Evolutionary conservation across 1,140 invertebrate species (phyloP).

Genomic region (Drosophila mauritiana): DNA sequence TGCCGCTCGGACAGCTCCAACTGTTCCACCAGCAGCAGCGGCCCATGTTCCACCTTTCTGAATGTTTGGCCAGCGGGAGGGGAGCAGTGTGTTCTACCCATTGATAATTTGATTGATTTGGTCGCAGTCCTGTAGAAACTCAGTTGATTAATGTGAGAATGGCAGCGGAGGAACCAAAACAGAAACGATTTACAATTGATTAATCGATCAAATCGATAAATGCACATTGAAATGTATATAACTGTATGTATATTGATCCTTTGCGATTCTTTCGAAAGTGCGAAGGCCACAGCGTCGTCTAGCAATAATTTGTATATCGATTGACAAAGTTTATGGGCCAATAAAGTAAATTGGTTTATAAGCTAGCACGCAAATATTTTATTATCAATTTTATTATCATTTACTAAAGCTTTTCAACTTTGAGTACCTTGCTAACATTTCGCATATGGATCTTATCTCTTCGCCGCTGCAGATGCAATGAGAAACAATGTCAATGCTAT

Average conservation of each 20-base stretch:
- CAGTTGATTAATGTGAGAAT: constrained; percentile 39
- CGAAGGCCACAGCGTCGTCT: no score
- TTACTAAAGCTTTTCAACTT: no score
- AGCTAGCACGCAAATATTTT: no score
- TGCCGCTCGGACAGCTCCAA: constrained; percentile 59
- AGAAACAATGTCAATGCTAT: constrained; percentile 65
- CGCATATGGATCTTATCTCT: background rate
- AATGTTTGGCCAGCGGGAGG: constrained; percentile 2
- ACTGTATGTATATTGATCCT: background rate
- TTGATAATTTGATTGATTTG: constrained; percentile 61
- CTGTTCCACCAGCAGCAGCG: background rate
- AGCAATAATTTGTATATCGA: no score
- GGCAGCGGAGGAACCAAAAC: background rate
- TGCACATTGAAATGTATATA: background rate
- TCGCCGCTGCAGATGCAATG: background rate
- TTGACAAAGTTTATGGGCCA: no score
- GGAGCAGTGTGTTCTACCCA: constrained; percentile 1
- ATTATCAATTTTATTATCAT: no score
- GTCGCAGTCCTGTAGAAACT: constrained; percentile 20
- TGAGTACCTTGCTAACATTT: no score
- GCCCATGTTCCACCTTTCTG: background rate
- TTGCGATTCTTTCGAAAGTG: background rate
- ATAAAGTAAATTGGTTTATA: no score
- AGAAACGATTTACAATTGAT: constrained; percentile 5
- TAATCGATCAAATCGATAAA: constrained; percentile 33